Percentiles rank a stretch among this genome's conserved stretches.
Conservation (phyloP, 2,797 vertebrate species). For the Acanthiza pusilla region DNA sequence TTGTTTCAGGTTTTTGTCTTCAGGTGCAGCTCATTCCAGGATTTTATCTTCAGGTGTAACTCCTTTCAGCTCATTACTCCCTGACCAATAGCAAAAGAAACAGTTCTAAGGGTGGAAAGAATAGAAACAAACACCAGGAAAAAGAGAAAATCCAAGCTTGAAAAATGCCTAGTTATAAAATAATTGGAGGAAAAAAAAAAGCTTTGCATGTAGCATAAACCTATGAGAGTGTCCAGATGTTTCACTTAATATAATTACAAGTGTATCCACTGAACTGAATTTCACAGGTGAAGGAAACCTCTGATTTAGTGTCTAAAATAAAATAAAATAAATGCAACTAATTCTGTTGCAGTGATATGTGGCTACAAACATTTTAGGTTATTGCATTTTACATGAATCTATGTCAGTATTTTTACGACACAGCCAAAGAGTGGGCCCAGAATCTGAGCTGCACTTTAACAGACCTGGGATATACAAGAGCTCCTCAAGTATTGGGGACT, state of each 20-base stretch:
- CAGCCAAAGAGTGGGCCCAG: not conserved
- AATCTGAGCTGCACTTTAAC: not conserved
- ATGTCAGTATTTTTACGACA: not conserved
- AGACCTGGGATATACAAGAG: not conserved
- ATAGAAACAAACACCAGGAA: not conserved
- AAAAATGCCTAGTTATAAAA: not conserved
- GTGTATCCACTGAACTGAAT: not conserved
- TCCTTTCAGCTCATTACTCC: not conserved
- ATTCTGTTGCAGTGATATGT: not conserved
- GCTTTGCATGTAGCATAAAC: not conserved
- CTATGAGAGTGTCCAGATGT: not conserved
- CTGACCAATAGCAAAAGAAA: not conserved
- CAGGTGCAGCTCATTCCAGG: not conserved
- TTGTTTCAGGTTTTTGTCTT: not conserved
- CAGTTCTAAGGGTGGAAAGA: not conserved
- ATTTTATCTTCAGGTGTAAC: not conserved
- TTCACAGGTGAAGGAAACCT: not conserved
- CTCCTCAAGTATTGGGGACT: not conserved
- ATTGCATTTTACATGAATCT: not conserved
- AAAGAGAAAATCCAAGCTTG: not conserved
- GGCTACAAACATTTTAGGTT: not conserved
- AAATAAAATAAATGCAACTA: not conserved
- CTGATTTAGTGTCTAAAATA: not conserved
- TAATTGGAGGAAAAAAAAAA: not conserved
- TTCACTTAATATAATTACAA: not conserved